Evolutionary conservation across 2,797 vertebrate genomes (phyloP).

Genomic region (Chelon labrosus): DNA sequence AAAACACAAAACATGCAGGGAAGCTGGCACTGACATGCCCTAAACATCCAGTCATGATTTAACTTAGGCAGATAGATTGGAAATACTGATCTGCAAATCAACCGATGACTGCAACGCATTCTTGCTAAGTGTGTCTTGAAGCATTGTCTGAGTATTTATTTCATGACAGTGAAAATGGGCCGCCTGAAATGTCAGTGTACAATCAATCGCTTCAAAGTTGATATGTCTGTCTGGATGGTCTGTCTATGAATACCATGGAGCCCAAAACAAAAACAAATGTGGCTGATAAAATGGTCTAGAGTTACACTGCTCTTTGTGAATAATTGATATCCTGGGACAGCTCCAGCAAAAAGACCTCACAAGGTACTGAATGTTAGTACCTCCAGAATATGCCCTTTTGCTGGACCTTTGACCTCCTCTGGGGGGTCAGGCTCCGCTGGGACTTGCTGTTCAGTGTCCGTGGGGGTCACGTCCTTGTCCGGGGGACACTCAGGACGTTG

Average conservation of each 20-base stretch:
- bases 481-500: constrained; percentile 61
- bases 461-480: constrained; percentile 56
- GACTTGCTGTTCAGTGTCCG: constrained; percentile 53
- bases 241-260: constrained; percentile 78
- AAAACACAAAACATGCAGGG: constrained; percentile 78
- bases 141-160: constrained; percentile 68
- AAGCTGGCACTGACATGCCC: constrained; percentile 72
- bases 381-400: constrained; percentile 79
- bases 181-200: constrained; percentile 76
- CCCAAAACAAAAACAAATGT: constrained; percentile 84
- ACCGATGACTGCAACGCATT: constrained; percentile 52
- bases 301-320: constrained; percentile 75
- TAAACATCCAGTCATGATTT: constrained; percentile 56
- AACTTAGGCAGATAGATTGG: constrained; percentile 30
- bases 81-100: constrained; percentile 55
- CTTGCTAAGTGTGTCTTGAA: constrained; percentile 59
- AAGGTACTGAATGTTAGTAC: constrained; percentile 76
- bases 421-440: constrained; percentile 50
- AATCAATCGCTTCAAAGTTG: constrained; percentile 82
- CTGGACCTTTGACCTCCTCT: constrained; percentile 60
- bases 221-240: constrained; percentile 79
- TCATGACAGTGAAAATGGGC: constrained; percentile 69
- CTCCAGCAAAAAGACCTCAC: constrained; percentile 62
- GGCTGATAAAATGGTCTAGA: constrained; percentile 74
- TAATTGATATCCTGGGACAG: constrained; percentile 75